Conservation (phyloP, 2,113 vertebrate genomes). For the Dryoscopus gambensis region DNA sequence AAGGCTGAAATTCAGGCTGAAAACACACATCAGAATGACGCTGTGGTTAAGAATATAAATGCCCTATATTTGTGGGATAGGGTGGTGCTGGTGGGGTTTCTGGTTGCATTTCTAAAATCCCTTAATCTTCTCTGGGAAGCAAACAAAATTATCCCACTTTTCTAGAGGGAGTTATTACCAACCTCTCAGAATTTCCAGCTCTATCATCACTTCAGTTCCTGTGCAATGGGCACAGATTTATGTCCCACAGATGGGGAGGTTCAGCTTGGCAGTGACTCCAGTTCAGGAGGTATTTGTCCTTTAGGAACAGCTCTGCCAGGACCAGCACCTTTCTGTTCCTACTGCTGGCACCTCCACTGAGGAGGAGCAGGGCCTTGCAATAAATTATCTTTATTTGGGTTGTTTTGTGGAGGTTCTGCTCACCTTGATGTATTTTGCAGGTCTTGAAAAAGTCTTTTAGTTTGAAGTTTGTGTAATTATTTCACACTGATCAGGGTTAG, state of each 20-base stretch:
- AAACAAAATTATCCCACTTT: neutral
- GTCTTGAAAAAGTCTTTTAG: neutral
- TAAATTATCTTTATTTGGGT: neutral
- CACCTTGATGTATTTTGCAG: neutral
- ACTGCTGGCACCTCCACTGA: neutral
- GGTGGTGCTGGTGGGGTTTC: neutral
- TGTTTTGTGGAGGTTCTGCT: neutral
- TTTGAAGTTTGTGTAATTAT: neutral
- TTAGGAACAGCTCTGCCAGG: neutral
- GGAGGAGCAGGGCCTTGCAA: neutral
- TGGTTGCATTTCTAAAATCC: neutral
- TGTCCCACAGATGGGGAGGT: neutral
- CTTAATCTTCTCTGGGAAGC: neutral
- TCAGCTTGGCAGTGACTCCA: neutral
- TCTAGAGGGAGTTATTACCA: neutral
- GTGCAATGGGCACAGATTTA: neutral
- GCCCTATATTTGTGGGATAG: neutral
- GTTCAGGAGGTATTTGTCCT: neutral
- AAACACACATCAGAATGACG: neutral
- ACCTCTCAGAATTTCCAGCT: neutral
- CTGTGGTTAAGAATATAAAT: neutral
- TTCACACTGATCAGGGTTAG: neutral
- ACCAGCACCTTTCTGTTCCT: neutral
- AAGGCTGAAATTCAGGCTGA: neutral
- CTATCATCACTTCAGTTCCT: neutral